phyloP scores from a whole-genome alignment of 2,797 vertebrate genomes.

The Podargus strigoides region DNA sequence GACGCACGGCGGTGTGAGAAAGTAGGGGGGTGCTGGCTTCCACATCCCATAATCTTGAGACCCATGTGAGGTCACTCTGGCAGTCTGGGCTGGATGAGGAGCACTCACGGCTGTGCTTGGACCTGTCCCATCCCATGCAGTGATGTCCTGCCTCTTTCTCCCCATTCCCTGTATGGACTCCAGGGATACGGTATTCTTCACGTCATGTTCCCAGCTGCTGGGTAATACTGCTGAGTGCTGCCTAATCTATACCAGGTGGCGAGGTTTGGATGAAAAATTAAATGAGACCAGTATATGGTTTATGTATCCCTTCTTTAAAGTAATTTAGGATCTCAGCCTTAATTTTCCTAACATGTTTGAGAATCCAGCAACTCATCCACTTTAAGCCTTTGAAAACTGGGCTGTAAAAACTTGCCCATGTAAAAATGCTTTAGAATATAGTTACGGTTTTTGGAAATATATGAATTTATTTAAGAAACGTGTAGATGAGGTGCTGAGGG shows the following conservation, averaged over 20 bases:
- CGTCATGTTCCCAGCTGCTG: background rate
- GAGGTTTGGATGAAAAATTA: slow-evolving; percentile 18
- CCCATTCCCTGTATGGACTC: background rate
- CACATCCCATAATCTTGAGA: background rate
- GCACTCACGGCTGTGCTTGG: background rate
- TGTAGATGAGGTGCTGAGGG: too few species aligned
- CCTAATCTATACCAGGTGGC: slow-evolving; percentile 45
- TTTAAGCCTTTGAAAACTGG: background rate
- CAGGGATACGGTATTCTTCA: background rate
- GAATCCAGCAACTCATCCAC: background rate
- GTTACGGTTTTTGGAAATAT: background rate
- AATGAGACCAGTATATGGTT: background rate
- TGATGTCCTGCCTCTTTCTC: background rate
- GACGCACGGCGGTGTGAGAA: accelerated
- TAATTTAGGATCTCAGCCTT: background rate
- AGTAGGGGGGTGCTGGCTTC: background rate
- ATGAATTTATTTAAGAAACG: too few species aligned
- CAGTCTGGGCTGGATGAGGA: background rate
- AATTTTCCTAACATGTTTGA: background rate
- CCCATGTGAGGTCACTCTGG: background rate
- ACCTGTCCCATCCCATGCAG: background rate
- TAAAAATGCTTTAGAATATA: background rate
- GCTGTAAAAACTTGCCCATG: background rate
- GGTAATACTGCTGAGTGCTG: background rate
- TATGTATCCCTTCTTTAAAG: slow-evolving; percentile 7